Evolutionary conservation across 2,888 invertebrate species (phyloP), one percentile per base, ranked within the genome.

Genomic region (Hydropsyche betteni): DNA sequence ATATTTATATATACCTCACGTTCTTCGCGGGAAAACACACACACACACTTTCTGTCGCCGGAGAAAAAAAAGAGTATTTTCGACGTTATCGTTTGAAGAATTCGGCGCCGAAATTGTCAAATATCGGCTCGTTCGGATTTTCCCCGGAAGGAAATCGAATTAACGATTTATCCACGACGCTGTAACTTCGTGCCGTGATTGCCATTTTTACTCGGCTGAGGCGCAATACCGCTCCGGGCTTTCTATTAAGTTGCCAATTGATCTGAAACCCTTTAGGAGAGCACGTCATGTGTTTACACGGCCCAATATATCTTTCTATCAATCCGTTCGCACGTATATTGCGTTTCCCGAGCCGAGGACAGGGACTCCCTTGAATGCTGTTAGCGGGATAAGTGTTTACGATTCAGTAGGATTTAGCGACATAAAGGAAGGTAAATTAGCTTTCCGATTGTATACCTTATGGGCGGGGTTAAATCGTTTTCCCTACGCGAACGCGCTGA

Each of bases 171-270:
- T 44, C 44, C 44, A 44, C 44, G 44, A 44, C 44, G 44, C 44
- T 44, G 44, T 44, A 44, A 44, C 44, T 44, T 44, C 44, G 44
- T 33, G 70, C 12, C 36, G n/a, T 53, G 53, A 53, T 53, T 70
- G 53, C 70, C 52, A 53, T 53, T 51, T 69, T 70, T 34, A 53
- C 33, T 53, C 33, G 34, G 69, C n/a, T 69, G 58, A 64, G 34
- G 36, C 64, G 64, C 64, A 64, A 64, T 64, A 36, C 36, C 61
- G 33, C n/a, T n/a, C 34, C 64, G 34, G 64, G 64, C 64, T 53
- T 70, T 70, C 70, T 70, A 70, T 70, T 70, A 70, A 70, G 51
- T 70, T 70, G 70, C 70, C 70, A 70, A 70, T 70, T 53, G 70
- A 70, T 70, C 36, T 51, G 70, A 51, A 51, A 34, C 52, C 70